These are phyloP conservation scores for Leucosticte australis DNA, from an alignment of 2,113 vertebrate genomes.

Conservation along the genomic window DNA sequence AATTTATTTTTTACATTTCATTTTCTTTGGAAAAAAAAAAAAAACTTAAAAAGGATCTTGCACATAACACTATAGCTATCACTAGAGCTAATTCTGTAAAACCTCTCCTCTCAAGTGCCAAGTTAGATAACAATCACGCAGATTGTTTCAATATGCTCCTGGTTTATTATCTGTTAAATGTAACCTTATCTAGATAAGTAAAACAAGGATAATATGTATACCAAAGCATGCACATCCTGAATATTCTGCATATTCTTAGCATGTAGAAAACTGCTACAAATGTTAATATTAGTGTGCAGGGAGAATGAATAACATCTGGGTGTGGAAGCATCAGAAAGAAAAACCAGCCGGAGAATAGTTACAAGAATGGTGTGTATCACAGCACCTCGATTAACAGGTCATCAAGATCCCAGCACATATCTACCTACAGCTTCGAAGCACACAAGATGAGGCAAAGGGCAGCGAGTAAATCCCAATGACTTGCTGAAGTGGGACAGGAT, in stretches of 20 bases:
- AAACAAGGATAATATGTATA: not conserved
- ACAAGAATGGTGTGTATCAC: not conserved
- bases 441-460: not conserved
- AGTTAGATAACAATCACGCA: not conserved
- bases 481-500: not conserved
- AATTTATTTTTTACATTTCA: not conserved
- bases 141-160: not conserved
- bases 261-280: not conserved
- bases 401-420: not conserved
- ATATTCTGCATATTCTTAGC: not conserved
- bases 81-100: not conserved
- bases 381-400: not conserved
- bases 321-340: not conserved
- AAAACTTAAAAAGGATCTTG: not conserved
- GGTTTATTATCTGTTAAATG: not conserved
- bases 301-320: not conserved
- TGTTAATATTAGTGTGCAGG: not conserved
- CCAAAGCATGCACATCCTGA: not conserved
- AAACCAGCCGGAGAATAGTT: not conserved
- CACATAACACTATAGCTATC: not conserved
- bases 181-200: not conserved
- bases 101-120: not conserved
- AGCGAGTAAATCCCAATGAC: not conserved
- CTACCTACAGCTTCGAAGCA: not conserved
- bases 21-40: not conserved